A percentile compares a stretch with the other conserved stretches of the same genome.
phyloP scores from a whole-genome alignment of 2,888 invertebrate genomes.

The Gnatocerus cornutus region DNA sequence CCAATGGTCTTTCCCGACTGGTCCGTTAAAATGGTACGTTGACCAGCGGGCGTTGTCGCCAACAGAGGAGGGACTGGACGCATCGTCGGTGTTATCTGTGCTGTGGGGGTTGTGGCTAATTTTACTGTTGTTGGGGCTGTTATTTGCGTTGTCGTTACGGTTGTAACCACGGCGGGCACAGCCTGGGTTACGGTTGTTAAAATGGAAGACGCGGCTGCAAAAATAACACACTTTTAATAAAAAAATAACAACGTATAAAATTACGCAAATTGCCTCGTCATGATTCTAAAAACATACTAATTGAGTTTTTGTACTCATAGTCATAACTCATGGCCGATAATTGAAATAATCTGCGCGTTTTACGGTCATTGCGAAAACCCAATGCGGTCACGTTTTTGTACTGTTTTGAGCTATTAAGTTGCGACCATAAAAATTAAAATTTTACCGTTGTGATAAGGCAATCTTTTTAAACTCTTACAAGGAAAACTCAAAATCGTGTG shows the following conservation, averaged over 20 bases:
- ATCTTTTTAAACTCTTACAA: no score
- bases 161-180: slow-evolving; percentile 70
- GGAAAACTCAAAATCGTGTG: no score
- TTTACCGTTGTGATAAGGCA: no score
- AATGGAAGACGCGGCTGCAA: slow-evolving; percentile 49
- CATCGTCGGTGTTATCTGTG: slow-evolving; percentile 60
- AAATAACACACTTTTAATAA: neutral
- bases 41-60: slow-evolving; percentile 62
- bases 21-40: slow-evolving; percentile 64
- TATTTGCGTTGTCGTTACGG: slow-evolving; percentile 66
- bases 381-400: no score
- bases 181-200: slow-evolving; percentile 64
- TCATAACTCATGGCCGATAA: no score
- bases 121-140: slow-evolving; percentile 68
- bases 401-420: no score
- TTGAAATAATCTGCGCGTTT: no score
- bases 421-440: no score
- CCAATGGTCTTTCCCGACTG: slow-evolving; percentile 57
- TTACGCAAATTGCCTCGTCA: neutral
- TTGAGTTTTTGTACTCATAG: no score
- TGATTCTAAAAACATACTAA: no score
- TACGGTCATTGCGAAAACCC: no score
- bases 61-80: slow-evolving; percentile 68
- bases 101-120: slow-evolving; percentile 54
- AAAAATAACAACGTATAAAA: neutral